Conservation (phyloP, 2,888 invertebrate species). For the Lymantria monacha region DNA sequence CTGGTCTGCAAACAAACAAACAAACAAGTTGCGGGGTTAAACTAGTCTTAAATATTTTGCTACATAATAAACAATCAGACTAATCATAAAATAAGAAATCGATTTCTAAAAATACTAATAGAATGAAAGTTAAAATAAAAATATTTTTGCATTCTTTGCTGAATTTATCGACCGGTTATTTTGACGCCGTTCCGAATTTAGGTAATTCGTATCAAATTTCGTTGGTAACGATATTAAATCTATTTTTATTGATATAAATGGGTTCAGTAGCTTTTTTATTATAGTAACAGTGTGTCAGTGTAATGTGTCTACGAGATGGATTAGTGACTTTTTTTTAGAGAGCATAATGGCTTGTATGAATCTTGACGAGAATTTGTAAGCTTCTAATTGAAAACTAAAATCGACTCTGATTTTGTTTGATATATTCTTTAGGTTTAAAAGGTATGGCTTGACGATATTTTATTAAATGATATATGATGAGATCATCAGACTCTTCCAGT, state of each 20-base stretch:
- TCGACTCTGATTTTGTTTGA: no score
- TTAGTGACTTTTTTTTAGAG: not conserved
- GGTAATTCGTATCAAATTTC: constrained; percentile 13
- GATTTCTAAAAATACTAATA: constrained; percentile 17
- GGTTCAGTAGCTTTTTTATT: constrained; percentile 9
- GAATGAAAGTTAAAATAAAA: constrained; percentile 7
- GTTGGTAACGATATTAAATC: constrained; percentile 2
- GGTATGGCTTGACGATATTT: no score
- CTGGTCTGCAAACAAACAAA: no score
- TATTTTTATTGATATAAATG: constrained; percentile 6
- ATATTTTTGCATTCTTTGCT: constrained; percentile 1
- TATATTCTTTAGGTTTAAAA: no score
- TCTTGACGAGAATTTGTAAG: not conserved
- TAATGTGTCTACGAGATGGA: not conserved
- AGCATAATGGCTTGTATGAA: not conserved
- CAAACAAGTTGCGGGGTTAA: no score
- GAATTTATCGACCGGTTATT: not conserved
- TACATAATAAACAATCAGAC: constrained; percentile 16
- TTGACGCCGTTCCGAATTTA: constrained; percentile 1
- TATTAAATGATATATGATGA: no score
- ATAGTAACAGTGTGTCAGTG: not conserved
- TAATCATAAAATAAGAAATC: constrained; percentile 9
- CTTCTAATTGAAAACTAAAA: no score
- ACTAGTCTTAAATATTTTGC: constrained; percentile 5
- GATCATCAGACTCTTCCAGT: no score